These are phyloP conservation scores for Caenorhabditis parvicauda DNA, from an alignment of 2,888 invertebrate genomes.

Conservation along the genomic window DNA sequence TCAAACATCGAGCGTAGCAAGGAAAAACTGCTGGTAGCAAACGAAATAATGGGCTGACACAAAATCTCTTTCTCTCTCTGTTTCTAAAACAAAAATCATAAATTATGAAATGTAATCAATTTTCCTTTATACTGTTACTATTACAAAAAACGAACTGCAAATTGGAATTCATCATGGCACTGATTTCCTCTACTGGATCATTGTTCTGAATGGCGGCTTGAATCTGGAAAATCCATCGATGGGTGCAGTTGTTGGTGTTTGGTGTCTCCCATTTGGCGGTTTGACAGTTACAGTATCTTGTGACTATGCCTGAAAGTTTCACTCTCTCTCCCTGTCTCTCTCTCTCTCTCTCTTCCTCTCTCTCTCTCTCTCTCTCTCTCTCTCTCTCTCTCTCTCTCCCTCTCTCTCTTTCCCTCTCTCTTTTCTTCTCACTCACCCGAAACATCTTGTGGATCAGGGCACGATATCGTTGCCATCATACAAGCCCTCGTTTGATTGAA, in stretches of 20 bases:
- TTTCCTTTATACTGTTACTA: conserved; percentile 1
- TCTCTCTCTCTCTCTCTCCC: not conserved
- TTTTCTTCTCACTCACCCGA: conserved; percentile 26
- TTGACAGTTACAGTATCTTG: conserved; percentile 42
- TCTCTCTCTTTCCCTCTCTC: not conserved
- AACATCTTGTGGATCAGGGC: conserved; percentile 40
- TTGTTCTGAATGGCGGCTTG: conserved; percentile 21
- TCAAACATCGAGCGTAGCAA: too few relatives aligned
- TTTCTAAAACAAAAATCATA: too few relatives aligned
- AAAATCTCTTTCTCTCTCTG: too few relatives aligned
- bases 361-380: not conserved
- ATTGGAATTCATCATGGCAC: conserved; percentile 19
- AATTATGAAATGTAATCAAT: too few relatives aligned
- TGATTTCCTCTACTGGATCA: conserved; percentile 35
- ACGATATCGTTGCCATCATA: conserved; percentile 28
- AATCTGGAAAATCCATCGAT: conserved; percentile 37
- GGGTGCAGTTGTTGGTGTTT: conserved; percentile 43
- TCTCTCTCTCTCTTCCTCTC: not conserved
- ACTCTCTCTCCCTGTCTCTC: too few relatives aligned
- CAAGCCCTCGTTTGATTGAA: conserved; percentile 47
- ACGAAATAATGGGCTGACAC: not conserved
- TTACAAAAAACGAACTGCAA: conserved; percentile 29
- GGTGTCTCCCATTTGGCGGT: conserved; percentile 38
- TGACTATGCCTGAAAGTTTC: conserved; percentile 24
- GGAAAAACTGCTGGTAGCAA: too few relatives aligned